A percentile compares a stretch with the other conserved stretches of the same genome.
These are phyloP conservation scores for Lacanobia oleracea DNA, from an alignment of 2,888 invertebrate species.

Conservation along the genomic window DNA sequence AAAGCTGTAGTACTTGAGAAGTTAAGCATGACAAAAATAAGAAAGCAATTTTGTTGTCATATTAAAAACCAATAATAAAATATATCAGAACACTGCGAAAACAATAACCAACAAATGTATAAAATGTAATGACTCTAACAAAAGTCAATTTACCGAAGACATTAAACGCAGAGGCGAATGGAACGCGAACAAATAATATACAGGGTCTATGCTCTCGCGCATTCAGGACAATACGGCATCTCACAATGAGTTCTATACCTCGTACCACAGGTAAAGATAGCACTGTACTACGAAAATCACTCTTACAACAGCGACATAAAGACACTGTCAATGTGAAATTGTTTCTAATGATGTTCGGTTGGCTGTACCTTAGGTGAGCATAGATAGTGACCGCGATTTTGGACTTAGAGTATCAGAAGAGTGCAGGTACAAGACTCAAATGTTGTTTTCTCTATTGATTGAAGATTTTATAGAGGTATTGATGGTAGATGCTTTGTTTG, in stretches of 20 bases:
- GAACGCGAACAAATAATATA: slow-evolving; percentile 56
- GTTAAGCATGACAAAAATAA: background rate
- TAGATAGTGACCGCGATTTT: slow-evolving; percentile 20
- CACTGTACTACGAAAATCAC: background rate
- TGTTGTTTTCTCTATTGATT: slow-evolving; percentile 30
- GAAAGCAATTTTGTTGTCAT: background rate
- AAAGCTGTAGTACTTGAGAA: background rate
- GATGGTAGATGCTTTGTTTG: slow-evolving; percentile 17
- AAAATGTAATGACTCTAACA: slow-evolving; percentile 29
- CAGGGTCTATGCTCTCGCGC: slow-evolving; percentile 52
- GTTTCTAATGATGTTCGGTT: background rate
- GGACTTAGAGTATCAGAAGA: slow-evolving; percentile 19
- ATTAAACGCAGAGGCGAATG: slow-evolving; percentile 51
- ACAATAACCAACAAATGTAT: slow-evolving; percentile 20
- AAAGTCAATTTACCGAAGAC: slow-evolving; percentile 46
- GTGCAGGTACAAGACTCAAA: slow-evolving; percentile 10
- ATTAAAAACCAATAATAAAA: slow-evolving; percentile 1
- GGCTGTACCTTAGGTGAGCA: slow-evolving; percentile 8
- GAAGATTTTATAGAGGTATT: slow-evolving; percentile 28
- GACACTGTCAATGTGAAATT: background rate
- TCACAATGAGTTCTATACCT: slow-evolving; percentile 57
- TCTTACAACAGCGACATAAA: background rate
- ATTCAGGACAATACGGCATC: slow-evolving; percentile 62
- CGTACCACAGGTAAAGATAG: slow-evolving; percentile 12
- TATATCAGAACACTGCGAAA: background rate